Base-by-base conservation (phyloP, 2,113 vertebrate species). In the Neopipo cinnamomea region DNA sequence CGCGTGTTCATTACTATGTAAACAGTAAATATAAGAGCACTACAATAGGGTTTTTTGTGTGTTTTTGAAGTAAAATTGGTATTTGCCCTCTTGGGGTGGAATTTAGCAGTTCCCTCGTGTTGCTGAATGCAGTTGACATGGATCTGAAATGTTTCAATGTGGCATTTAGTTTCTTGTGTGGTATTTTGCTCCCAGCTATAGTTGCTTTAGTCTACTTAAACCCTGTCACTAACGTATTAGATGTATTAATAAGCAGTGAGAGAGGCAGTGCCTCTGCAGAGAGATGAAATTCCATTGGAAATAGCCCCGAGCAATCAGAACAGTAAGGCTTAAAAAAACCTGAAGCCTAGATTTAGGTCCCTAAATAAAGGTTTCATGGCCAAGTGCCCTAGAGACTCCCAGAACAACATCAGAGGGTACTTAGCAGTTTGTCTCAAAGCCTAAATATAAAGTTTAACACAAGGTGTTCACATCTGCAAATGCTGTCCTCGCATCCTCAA, bases 191-290 rank as follows among this genome's bases (percentile, higher is more conserved):
- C 90, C 52, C 72, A 95, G 93, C 78, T 77, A 22, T 22, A 73
- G 72, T 49, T 91, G 70, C 74, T 68, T 91, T 18, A n/a, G 31
- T 58, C 74, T 84, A 52, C 65, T 90, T 53, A 93, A 77, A 56
- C 35, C 20, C 68, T 37, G 37, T 81, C 91, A 78, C 37, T 83
- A 59, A 85, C 35, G 31, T 52, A 72, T 83, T 33, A 55, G 39
- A 76, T 58, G 52, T 39, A 88, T 90, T 96, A 94, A 90, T 74
- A 90, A 81, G 75, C 56, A 70, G 39, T 14, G 53, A 89, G 85
- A 73, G 59, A 83, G 59, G 53, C 74, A 50, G 16, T 58, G 82
- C 59, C 81, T 93, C 71, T 76, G 79, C 76, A 80, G 71, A 90
- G 71, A 80, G 12, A 61, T 21, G 71, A 66, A 92, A 80, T 90